Evolutionary conservation across 2,113 vertebrate species (phyloP).

Genomic region (human): GRCh38 chr7:23254001-23254500

Average conservation of each 20-base stretch:
- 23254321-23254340: not conserved
- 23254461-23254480: not conserved
- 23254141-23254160: not conserved
- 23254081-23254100: not conserved
- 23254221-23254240: slow-evolving; percentile 89
- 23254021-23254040: slow-evolving; percentile 30
- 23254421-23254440: not conserved
- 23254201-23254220: slow-evolving; percentile 95
- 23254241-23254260: slow-evolving; percentile 90
- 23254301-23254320: slow-evolving; percentile 88
- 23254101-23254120: not conserved
- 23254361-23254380: not conserved
- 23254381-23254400: not conserved
- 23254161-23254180: slow-evolving; percentile 85
- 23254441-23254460: not conserved
- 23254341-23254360: not conserved
- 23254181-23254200: slow-evolving; percentile 89
- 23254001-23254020: not conserved
- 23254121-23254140: not conserved
- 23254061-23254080: not conserved
- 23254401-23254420: not conserved
- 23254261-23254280: slow-evolving; percentile 90
- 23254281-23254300: slow-evolving; percentile 88
- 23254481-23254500: not conserved
- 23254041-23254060: not conserved